These are phyloP conservation scores for Acanthosoma haemorrhoidale DNA, from an alignment of 2,888 invertebrate species.

Conservation along the genomic window DNA sequence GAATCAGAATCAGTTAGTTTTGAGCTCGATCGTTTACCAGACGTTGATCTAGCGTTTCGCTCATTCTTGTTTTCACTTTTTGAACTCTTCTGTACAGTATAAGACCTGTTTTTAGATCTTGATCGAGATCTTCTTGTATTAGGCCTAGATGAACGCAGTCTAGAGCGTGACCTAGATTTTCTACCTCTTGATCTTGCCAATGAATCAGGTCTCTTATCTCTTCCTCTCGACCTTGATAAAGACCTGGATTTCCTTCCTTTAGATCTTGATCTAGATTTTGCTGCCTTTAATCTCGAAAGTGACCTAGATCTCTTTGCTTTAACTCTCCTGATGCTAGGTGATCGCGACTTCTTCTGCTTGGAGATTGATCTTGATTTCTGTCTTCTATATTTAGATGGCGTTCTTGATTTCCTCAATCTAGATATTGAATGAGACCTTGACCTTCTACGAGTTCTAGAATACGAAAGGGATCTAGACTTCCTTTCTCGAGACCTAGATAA, in stretches of 20 bases:
- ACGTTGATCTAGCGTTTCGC: not conserved
- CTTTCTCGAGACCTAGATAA: conserved; percentile 10
- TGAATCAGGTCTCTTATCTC: too few relatives aligned
- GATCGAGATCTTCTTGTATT: conserved; percentile 13
- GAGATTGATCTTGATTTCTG: not conserved
- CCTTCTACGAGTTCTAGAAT: not conserved
- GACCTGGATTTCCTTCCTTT: not conserved
- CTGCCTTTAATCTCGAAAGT: not conserved
- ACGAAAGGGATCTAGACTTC: not conserved
- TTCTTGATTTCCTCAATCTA: not conserved
- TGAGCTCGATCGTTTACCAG: conserved; percentile 8
- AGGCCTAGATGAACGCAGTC: not conserved
- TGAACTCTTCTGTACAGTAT: not conserved
- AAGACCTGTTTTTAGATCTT: conserved; percentile 8
- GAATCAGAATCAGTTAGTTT: not conserved
- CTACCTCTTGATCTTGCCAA: not conserved
- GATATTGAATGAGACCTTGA: conserved; percentile 2
- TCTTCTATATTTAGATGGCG: not conserved
- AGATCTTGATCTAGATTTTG: not conserved
- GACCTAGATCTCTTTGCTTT: not conserved
- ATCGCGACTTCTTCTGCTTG: not conserved
- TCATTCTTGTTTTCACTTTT: not conserved
- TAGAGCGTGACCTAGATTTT: not conserved
- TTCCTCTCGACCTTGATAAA: not conserved
- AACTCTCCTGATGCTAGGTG: not conserved